Evolutionary conservation across 30 jellyfish, hydroid and myxozoan genomes (phyloP).

Genomic region (Sanderia malayensis): DNA sequence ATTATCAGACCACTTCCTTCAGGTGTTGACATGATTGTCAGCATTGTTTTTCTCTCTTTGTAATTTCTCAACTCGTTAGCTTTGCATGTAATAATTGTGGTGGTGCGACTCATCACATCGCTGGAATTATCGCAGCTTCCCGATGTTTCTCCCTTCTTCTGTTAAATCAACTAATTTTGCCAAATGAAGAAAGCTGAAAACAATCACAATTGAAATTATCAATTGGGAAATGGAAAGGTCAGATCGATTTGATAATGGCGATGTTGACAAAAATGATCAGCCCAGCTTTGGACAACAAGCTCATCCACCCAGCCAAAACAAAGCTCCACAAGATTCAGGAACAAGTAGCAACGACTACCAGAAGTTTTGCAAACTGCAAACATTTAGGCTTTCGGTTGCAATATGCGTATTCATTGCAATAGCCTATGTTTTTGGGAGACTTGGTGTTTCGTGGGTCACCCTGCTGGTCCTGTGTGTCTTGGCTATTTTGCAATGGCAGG

Average conservation of each 20-base stretch:
- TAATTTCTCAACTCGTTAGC: neutral
- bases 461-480: conserved; percentile 55
- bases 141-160: neutral
- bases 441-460: conserved; percentile 72
- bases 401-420: conserved; percentile 60
- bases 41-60: no score
- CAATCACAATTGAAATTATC: neutral
- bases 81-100: neutral
- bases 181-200: no score
- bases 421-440: conserved; percentile 73
- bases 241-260: no score
- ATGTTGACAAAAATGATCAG: no score
- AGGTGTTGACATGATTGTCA: no score
- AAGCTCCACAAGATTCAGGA: conserved; percentile 11
- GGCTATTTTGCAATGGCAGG: conserved; percentile 90
- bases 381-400: conserved; percentile 71
- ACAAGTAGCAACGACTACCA: conserved; percentile 31
- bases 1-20: no score
- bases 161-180: neutral
- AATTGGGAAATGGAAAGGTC: conserved; percentile 15
- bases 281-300: no score
- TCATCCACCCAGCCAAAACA: conserved; percentile 4
- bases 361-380: conserved; percentile 47
- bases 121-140: neutral
- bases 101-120: neutral